These are phyloP conservation scores for Stenoptilia bipunctidactyla DNA, from an alignment of 2,888 invertebrate genomes.

Conservation along the genomic window DNA sequence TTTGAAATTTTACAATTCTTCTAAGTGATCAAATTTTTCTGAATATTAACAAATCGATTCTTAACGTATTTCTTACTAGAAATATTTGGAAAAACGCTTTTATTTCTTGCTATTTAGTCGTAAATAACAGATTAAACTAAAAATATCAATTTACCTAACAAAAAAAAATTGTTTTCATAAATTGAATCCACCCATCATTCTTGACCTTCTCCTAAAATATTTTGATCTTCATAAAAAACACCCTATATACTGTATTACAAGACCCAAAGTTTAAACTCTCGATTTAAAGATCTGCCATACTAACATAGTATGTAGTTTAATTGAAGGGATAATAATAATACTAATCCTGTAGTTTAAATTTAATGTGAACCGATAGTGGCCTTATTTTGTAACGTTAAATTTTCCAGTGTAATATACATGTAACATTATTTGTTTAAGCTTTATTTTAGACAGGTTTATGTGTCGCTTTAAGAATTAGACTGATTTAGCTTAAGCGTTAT, in stretches of 20 bases:
- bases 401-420: slow-evolving; percentile 53
- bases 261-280: background rate
- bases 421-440: slow-evolving; percentile 59
- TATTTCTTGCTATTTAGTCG: too few species aligned
- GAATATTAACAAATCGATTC: too few species aligned
- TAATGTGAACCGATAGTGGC: slow-evolving; percentile 33
- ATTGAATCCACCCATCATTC: too few species aligned
- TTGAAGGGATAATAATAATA: slow-evolving; percentile 17
- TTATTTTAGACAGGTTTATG: slow-evolving; percentile 56
- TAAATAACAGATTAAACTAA: too few species aligned
- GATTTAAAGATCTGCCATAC: slow-evolving; percentile 32
- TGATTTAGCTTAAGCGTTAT: slow-evolving; percentile 69
- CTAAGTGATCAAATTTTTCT: too few species aligned
- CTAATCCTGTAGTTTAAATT: background rate
- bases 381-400: slow-evolving; percentile 37
- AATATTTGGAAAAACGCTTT: too few species aligned
- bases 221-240: too few species aligned
- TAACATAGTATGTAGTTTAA: slow-evolving; percentile 31
- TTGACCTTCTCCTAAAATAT: too few species aligned
- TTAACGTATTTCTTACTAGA: too few species aligned
- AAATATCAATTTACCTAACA: too few species aligned
- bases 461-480: slow-evolving; percentile 71
- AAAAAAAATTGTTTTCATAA: too few species aligned
- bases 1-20: too few species aligned
- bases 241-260: slow-evolving; percentile 12